Conservation (phyloP, 2,797 vertebrate genomes). For the Aulostomus chinensis region DNA sequence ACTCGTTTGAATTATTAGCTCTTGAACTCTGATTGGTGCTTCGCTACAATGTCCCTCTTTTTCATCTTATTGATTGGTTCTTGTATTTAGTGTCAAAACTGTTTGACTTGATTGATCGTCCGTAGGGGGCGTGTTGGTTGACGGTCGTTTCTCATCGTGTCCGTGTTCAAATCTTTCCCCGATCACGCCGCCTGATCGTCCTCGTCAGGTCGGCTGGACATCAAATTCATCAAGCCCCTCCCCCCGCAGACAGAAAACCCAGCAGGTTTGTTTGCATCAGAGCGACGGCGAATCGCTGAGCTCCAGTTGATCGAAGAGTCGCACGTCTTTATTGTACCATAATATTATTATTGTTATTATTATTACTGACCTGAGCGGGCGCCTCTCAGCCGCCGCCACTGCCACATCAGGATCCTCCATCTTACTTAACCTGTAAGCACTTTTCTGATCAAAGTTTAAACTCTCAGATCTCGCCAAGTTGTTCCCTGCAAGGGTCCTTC, state of each 20-base stretch:
- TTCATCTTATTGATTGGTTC: too few relatives aligned
- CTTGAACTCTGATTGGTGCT: too few relatives aligned
- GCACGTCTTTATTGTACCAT: constrained; percentile 62
- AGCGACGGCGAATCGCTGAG: constrained; percentile 47
- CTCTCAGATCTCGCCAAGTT: not conserved
- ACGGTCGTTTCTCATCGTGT: too few relatives aligned
- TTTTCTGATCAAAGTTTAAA: constrained; percentile 18
- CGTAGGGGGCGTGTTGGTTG: too few relatives aligned
- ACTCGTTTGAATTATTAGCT: too few relatives aligned
- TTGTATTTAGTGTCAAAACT: too few relatives aligned
- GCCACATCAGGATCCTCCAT: constrained; percentile 13
- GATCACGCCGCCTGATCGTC: too few relatives aligned
- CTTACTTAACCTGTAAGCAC: constrained; percentile 9
- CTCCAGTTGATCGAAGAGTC: constrained; percentile 32
- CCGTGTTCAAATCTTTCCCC: too few relatives aligned
- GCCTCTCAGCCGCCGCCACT: constrained; percentile 33
- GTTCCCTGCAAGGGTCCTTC: not conserved
- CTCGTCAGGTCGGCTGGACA: too few relatives aligned
- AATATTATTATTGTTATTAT: constrained; percentile 52
- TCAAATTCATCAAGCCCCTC: constrained; percentile 1
- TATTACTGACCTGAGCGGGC: constrained; percentile 31
- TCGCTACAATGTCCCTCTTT: too few relatives aligned
- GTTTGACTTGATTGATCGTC: too few relatives aligned
- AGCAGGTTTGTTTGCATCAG: constrained; percentile 50
- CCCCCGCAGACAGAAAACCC: constrained; percentile 24